Evolutionary conservation across 2,888 invertebrate genomes (phyloP).

Genomic region (Vesta saturnalis): DNA sequence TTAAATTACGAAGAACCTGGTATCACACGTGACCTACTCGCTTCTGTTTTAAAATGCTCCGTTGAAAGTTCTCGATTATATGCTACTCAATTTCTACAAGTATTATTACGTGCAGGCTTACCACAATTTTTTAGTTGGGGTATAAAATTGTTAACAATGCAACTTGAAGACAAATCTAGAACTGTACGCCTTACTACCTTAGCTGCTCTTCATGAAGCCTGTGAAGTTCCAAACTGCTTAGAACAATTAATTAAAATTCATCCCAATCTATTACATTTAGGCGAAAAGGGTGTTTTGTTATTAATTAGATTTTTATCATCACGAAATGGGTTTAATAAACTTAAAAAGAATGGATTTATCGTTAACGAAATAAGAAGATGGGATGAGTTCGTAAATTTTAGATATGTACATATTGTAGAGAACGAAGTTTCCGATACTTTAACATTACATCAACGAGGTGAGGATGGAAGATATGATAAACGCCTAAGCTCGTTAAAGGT

Average conservation of each 20-base stretch:
- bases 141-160: constrained; percentile 82
- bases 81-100: constrained; percentile 90
- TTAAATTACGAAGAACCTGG: constrained; percentile 87
- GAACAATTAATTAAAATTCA: constrained; percentile 80
- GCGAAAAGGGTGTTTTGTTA: constrained; percentile 81
- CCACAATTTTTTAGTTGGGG: constrained; percentile 87
- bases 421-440: constrained; percentile 88
- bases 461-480: constrained; percentile 79
- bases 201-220: constrained; percentile 90
- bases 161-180: constrained; percentile 85
- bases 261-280: constrained; percentile 74
- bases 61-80: constrained; percentile 78
- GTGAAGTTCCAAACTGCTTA: constrained; percentile 82
- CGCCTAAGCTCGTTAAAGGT: constrained; percentile 71
- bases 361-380: constrained; percentile 82
- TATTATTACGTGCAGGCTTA: constrained; percentile 81
- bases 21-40: constrained; percentile 72
- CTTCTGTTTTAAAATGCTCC: constrained; percentile 66
- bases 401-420: constrained; percentile 92
- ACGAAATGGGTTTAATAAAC: constrained; percentile 73
- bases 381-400: constrained; percentile 78
- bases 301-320: constrained; percentile 80
- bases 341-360: constrained; percentile 71
- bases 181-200: constrained; percentile 84
- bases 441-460: constrained; percentile 83